Evolutionary conservation across 2,113 vertebrate genomes (phyloP), one percentile per base, ranked within the genome.

Genomic region (Brachyistius frenatus): DNA sequence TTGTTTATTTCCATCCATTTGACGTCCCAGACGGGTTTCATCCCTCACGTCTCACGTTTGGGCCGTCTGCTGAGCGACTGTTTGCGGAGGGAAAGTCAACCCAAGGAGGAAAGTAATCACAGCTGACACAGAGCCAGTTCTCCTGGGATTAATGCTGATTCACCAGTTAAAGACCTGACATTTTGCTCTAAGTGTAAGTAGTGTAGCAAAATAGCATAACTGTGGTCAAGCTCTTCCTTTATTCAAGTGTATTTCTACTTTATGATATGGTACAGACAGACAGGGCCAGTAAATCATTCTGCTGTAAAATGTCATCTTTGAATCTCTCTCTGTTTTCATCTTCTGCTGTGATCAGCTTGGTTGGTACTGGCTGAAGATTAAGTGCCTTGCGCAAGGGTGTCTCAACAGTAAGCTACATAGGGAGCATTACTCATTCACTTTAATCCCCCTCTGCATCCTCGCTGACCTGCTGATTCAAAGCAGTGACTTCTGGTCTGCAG

Each of bases 31-130:
- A 44, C 37, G 6, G 49, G 33, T 50, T 58, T 60, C 8, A 47
- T 54, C 44, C 41, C 41, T 71, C 2, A 1, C 10, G 41, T 73
- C 62, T 54, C 57, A n/a, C 31, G 32, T 66, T 57, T 35, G 65
- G 10, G 56, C 30, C 3, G 14, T 54, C 58, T 61, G 32, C 56
- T 55, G 75, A 53, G 14, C 7, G 41, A 35, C 52, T 73, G 66
- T 70, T 67, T 60, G 41, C 37, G 11, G 47, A 81, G 39, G 69
- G 39, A 41, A 78, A 77, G 65, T 81, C 67, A 58, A 10, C 58
- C 44, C 60, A 36, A 78, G 57, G 76, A 55, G 14, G 41, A 75
- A 67, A 62, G 56, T 58, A 54, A 73, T 76, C 78, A 16, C 61
- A 49, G 35, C 0, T 49, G 66, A 35, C 39, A 66, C 55, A 58